phyloP scores from a whole-genome alignment of 2,113 vertebrate species.

The Camelus dromedarius region DNA sequence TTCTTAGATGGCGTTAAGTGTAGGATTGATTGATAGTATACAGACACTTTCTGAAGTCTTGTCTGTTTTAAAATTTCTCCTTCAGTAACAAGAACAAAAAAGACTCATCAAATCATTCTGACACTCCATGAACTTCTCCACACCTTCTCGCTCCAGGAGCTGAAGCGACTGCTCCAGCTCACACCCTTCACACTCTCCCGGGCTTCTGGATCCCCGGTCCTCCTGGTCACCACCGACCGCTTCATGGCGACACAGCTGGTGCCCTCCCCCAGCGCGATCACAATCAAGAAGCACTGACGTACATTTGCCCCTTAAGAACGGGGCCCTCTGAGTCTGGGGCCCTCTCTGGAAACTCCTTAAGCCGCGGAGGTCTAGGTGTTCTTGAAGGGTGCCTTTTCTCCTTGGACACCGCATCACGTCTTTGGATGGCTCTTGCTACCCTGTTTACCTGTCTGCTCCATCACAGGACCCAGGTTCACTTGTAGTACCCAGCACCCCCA shows the following conservation, averaged over 20 bases:
- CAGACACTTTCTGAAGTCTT: neutral
- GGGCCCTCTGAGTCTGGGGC: neutral
- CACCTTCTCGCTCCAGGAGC: accelerated
- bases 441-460: neutral
- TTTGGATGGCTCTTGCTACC: neutral
- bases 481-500: neutral
- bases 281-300: neutral
- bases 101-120: neutral
- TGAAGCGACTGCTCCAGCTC: neutral
- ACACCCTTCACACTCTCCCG: neutral
- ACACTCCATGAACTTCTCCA: neutral
- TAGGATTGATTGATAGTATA: neutral
- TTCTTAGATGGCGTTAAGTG: neutral
- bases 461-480: neutral
- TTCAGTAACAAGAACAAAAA: neutral
- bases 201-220: accelerated
- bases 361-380: neutral
- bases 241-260: neutral
- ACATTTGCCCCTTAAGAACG: neutral
- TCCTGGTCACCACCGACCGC: neutral
- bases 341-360: neutral
- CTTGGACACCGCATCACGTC: neutral
- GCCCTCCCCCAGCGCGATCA: neutral
- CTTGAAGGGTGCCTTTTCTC: neutral
- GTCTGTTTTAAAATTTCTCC: neutral